These are phyloP conservation scores for Bos taurus DNA, from an alignment of 2,113 vertebrate species.

Conservation along the genomic window DNA sequence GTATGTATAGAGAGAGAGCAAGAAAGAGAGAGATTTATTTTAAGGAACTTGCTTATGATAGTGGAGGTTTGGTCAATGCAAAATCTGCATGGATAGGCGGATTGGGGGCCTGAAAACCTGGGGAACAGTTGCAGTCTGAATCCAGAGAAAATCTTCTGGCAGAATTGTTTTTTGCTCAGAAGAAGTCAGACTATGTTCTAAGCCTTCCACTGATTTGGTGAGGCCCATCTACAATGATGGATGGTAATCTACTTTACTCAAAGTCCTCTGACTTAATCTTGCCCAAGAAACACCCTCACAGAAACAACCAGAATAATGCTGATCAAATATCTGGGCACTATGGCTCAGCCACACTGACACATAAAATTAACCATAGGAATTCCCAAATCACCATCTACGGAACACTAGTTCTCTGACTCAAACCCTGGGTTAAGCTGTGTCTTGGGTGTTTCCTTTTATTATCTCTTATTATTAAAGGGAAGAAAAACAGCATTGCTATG, in stretches of 20 bases:
- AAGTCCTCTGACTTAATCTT: neutral
- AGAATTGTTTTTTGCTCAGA: neutral
- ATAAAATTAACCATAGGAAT: neutral
- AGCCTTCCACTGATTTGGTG: neutral
- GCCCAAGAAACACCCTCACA: neutral
- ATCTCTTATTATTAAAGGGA: neutral
- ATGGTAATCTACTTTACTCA: neutral
- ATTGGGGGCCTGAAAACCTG: neutral
- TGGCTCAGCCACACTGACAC: neutral
- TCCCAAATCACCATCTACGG: neutral
- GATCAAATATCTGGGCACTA: neutral
- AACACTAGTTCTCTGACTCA: neutral
- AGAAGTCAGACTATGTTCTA: neutral
- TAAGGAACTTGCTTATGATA: neutral
- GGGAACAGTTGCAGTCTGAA: fast-evolving
- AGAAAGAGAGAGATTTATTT: neutral
- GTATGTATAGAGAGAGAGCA: fast-evolving
- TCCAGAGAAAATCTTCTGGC: neutral
- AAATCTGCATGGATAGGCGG: neutral
- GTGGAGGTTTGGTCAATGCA: neutral
- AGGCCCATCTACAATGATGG: neutral
- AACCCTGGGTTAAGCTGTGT: neutral
- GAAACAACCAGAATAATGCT: neutral
- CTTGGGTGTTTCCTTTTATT: neutral
- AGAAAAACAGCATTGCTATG: neutral